Evolutionary conservation across 2,113 vertebrate species (phyloP).

Genomic region (Chlorodrepanis virens): DNA sequence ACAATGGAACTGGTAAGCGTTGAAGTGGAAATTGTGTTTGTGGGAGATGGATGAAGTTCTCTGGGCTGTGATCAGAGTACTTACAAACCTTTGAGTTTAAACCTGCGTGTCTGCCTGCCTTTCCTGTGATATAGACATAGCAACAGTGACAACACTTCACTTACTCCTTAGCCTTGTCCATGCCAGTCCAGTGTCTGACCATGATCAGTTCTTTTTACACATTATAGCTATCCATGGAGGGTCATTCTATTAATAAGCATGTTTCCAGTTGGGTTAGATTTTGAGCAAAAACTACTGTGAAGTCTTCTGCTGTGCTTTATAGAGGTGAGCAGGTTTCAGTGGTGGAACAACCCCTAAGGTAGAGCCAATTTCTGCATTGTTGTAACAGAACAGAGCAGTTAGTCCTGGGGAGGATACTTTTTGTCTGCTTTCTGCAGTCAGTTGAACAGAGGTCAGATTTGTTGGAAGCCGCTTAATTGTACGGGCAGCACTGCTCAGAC

Average conservation of each 20-base stretch:
- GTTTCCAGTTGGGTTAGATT: neutral
- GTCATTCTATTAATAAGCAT: constrained; percentile 13
- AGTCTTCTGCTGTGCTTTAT: constrained; percentile 5
- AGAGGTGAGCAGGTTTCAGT: constrained; percentile 24
- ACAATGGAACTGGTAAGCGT: neutral
- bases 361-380: constrained; percentile 26
- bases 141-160: neutral
- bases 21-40: neutral
- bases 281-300: constrained; percentile 9
- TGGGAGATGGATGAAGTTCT: neutral
- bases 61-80: neutral
- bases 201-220: neutral
- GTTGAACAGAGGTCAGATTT: constrained; percentile 47
- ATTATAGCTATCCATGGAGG: neutral
- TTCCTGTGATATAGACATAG: neutral
- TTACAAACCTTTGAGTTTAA: neutral
- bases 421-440: constrained; percentile 30
- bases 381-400: constrained; percentile 34
- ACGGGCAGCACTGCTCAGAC: constrained; percentile 39
- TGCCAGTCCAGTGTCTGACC: neutral
- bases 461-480: constrained; percentile 59
- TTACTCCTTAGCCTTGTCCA: neutral
- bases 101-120: neutral
- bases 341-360: constrained; percentile 16
- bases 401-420: constrained; percentile 43